phyloP scores from a whole-genome alignment of 2,888 invertebrate genomes.

The Listrodromus nycthemerus region DNA sequence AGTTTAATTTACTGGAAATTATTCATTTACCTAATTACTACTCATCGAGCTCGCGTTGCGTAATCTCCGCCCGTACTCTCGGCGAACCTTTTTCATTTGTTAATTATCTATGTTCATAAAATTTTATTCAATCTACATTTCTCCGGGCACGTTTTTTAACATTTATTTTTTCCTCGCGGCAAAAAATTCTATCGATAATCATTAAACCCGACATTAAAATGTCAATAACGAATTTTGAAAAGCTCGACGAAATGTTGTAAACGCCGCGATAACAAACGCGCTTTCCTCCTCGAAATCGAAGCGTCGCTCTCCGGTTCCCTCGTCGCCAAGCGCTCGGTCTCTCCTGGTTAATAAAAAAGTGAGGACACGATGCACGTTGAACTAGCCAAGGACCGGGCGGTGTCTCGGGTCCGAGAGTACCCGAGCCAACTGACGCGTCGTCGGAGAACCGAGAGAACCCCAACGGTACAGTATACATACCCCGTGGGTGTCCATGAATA shows the following conservation, averaged over 20 bases:
- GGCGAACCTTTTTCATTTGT: conserved; percentile 3
- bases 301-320: background rate
- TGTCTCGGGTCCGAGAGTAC: conserved; percentile 24
- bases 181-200: too few species aligned
- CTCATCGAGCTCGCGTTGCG: conserved; percentile 71
- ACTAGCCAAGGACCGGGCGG: conserved; percentile 1
- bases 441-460: conserved; percentile 10
- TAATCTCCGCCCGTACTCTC: conserved; percentile 17
- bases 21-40: conserved; percentile 79
- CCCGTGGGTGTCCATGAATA: conserved; percentile 82
- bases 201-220: too few species aligned
- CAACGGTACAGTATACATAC: conserved; percentile 65
- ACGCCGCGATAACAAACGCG: background rate
- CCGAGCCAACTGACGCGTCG: conserved; percentile 13
- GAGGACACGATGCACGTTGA: conserved; percentile 12
- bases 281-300: background rate
- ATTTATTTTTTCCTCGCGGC: too few species aligned
- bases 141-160: background rate
- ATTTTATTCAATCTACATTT: background rate
- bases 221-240: background rate
- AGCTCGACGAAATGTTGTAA: background rate
- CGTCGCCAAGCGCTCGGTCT: conserved; percentile 17
- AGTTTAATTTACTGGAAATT: conserved; percentile 77
- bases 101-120: background rate
- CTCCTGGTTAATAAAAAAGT: conserved; percentile 39